A percentile compares a stretch with the other conserved stretches of the same genome.
These are phyloP conservation scores for Pleuronectes platessa DNA, from an alignment of 2,113 vertebrate species.

Conservation along the genomic window DNA sequence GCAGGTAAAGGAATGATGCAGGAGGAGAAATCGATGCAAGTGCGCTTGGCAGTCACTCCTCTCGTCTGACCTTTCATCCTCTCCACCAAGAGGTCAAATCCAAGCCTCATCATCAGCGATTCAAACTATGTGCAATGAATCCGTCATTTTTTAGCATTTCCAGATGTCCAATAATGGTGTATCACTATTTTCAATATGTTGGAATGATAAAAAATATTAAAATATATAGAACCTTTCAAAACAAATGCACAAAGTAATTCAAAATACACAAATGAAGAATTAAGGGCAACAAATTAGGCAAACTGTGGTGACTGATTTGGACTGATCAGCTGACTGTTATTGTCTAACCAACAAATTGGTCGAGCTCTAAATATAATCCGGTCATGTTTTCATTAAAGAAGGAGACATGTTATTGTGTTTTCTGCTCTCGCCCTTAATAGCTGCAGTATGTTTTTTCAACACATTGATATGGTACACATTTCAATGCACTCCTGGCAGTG, in stretches of 20 bases:
- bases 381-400: too few relatives aligned
- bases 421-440: not conserved
- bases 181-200: not conserved
- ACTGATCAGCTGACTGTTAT: too few relatives aligned
- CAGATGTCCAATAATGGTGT: not conserved
- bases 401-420: not conserved
- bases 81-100: slow-evolving; percentile 65
- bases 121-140: slow-evolving; percentile 36
- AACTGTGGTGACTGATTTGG: too few relatives aligned
- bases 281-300: too few relatives aligned
- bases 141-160: not conserved
- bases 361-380: too few relatives aligned
- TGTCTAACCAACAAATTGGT: too few relatives aligned
- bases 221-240: not conserved
- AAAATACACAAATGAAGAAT: too few relatives aligned
- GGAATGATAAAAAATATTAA: not conserved
- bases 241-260: too few relatives aligned
- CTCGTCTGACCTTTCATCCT: slow-evolving; percentile 72
- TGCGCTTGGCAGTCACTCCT: slow-evolving; percentile 72
- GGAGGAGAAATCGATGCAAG: slow-evolving; percentile 71
- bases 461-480: slow-evolving; percentile 6
- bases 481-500: slow-evolving; percentile 21
- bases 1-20: slow-evolving; percentile 62
- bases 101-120: slow-evolving; percentile 56
- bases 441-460: not conserved